Percentiles rank a stretch among this genome's conserved stretches.
Conservation (phyloP, 1,140 invertebrate species). For the Microplitis demolitor region DNA sequence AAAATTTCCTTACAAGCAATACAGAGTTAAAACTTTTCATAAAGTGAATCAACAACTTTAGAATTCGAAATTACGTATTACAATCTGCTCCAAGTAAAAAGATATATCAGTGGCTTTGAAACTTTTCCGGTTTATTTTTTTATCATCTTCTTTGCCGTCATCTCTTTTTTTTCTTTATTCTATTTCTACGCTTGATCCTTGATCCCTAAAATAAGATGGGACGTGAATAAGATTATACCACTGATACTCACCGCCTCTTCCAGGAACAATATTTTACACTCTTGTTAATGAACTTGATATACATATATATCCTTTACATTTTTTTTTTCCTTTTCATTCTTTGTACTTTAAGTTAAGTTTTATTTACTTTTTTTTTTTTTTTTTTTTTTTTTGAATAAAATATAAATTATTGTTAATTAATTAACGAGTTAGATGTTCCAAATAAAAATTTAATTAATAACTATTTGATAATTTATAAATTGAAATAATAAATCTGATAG, state of each 20-base stretch:
- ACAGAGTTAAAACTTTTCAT: too few species aligned
- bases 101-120: too few species aligned
- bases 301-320: neutral
- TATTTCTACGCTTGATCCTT: neutral
- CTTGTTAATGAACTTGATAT: neutral
- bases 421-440: too few species aligned
- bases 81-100: too few species aligned
- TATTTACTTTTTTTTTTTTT: too few species aligned
- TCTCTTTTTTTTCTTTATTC: neutral
- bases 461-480: too few species aligned
- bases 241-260: neutral
- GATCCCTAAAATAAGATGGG: neutral
- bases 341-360: neutral
- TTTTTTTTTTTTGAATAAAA: neutral
- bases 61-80: too few species aligned
- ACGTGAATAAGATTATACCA: neutral
- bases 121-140: too few species aligned
- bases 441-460: too few species aligned
- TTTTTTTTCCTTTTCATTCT: neutral
- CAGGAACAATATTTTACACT: conserved; percentile 10
- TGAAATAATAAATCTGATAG: too few species aligned
- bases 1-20: too few species aligned
- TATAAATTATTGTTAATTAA: neutral
- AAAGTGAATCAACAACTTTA: too few species aligned
- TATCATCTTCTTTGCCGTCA: neutral